Evolutionary conservation across 1,140 invertebrate genomes (phyloP).

Genomic region (Octopus bimaculoides): DNA sequence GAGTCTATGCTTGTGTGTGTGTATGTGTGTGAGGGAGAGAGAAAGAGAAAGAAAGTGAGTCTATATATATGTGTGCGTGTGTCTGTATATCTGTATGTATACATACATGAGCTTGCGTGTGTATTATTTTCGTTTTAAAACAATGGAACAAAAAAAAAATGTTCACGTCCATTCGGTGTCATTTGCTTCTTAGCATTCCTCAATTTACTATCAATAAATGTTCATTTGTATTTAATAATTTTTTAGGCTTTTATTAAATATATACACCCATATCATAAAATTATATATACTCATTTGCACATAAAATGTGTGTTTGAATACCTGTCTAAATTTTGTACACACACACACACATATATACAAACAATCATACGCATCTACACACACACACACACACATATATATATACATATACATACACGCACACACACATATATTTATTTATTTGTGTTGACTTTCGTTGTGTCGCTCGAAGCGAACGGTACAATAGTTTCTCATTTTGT

Average conservation of each 20-base stretch:
- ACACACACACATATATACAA: no score
- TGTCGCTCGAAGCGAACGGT: no score
- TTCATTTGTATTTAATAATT: no score
- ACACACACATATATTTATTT: background rate
- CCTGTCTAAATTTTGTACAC: background rate
- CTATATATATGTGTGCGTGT: constrained; percentile 1
- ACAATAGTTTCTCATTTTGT: background rate
- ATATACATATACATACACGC: no score
- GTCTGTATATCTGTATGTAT: background rate
- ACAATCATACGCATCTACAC: no score
- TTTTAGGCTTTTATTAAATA: background rate
- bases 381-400: no score
- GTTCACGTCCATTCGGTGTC: no score
- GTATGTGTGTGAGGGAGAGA: background rate
- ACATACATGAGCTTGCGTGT: background rate
- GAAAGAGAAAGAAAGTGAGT: background rate
- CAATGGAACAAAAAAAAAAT: no score
- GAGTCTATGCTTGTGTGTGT: no score
- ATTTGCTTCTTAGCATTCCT: no score
- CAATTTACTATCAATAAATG: no score
- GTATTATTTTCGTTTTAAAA: no score
- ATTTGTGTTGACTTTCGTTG: background rate
- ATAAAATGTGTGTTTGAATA: constrained; percentile 9
- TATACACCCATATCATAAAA: background rate
- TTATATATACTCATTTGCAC: background rate